These are phyloP conservation scores for Rhinichthys osculus DNA, from an alignment of 2,797 vertebrate genomes.

Conservation along the genomic window DNA sequence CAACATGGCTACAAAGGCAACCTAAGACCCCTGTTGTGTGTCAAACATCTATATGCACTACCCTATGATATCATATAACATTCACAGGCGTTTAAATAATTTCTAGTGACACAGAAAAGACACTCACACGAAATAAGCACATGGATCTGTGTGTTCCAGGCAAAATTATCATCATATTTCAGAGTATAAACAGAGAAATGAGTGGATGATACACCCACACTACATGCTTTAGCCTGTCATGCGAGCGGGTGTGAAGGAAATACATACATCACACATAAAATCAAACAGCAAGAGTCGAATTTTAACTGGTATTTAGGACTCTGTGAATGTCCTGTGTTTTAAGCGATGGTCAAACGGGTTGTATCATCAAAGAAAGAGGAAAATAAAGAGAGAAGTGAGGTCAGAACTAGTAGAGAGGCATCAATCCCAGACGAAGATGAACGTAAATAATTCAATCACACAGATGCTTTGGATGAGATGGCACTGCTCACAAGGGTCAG, in stretches of 20 bases:
- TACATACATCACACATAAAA: not conserved
- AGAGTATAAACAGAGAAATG: slow-evolving; percentile 14
- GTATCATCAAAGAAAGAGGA: not conserved
- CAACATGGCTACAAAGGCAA: not conserved
- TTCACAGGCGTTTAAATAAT: slow-evolving; percentile 8
- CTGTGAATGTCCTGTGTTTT: not conserved
- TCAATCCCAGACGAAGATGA: slow-evolving; percentile 17
- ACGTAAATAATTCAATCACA: slow-evolving; percentile 49
- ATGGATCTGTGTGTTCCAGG: slow-evolving; percentile 31
- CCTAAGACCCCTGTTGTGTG: not conserved
- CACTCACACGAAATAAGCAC: slow-evolving; percentile 12
- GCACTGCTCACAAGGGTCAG: not conserved
- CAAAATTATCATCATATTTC: slow-evolving; percentile 33
- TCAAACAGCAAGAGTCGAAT: not conserved
- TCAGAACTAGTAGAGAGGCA: slow-evolving; percentile 3
- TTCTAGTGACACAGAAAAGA: slow-evolving; percentile 18
- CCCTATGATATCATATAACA: not conserved
- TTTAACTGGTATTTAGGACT: not conserved
- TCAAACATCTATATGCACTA: slow-evolving; percentile 19
- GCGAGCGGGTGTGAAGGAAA: not conserved
- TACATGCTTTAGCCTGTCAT: slow-evolving; percentile 10
- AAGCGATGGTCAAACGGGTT: not conserved
- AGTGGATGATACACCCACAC: slow-evolving; percentile 32
- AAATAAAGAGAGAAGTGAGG: slow-evolving; percentile 8
- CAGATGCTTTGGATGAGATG: not conserved